Evolutionary conservation across 2,888 invertebrate species (phyloP), one percentile per base, ranked within the genome.

Genomic region (Muschampia plurimacula): DNA sequence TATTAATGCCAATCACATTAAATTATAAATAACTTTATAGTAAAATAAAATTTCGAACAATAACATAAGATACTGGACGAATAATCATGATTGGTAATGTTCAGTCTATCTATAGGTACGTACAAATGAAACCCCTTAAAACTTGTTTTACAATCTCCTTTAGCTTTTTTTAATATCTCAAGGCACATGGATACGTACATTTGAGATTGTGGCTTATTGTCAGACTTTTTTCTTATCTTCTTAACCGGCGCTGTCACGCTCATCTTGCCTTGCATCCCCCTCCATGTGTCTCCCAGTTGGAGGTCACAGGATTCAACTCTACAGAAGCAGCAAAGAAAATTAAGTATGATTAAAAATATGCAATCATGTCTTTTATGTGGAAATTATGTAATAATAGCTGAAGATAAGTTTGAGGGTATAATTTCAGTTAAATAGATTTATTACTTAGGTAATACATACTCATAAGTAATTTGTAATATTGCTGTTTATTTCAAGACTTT

Each of bases 221-320:
- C 96, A 84, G 92, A 95, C 95, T 96, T 96, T 94, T 96, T 96
- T 87, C 96, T 95, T 90, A 96, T 96, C 94, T 96, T 96, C 91
- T 95, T 95, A 91, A 93, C 95, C 88, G 95, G 92, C 91, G 95
- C 93, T 90, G 95, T 96, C 95, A 96, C 96, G 96, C 96, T 97
- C 97, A 97, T 97, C 96, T 97, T 97, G 96, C 96, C 96, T 96
- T 97, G 96, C 95, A 96, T 95, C 95, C 97, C 97, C 96, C 97
- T 97, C 95, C 96, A 95, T 95, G 95, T 93, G 95, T 95, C 95
- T 92, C 94, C 95, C 91, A 93, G 93, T 90, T 95, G 97, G 95
- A 97, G 96, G 95, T 97, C 97, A 97, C 97, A 97, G 96, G 97
- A 97, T 96, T 97, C 97, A 96, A 97, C 96, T 97, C 98, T 98